Evolutionary conservation across 2,113 vertebrate genomes (phyloP).

Genomic region (Alouatta palliata): DNA sequence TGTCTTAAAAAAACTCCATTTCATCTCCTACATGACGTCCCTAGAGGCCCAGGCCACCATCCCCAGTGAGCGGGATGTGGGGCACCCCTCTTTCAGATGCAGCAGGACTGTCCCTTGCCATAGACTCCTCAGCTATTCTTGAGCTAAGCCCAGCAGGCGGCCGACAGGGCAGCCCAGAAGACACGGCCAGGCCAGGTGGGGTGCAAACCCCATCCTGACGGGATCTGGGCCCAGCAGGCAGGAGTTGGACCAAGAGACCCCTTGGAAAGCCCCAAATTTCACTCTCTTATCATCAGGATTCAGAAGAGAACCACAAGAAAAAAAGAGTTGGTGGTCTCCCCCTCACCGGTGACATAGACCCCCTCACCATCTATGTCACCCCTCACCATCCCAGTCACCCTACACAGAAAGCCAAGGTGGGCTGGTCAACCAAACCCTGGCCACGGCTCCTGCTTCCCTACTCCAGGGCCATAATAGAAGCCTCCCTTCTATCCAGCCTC

Average conservation of each 20-base stretch:
- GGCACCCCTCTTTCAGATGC: not conserved
- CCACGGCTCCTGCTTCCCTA: not conserved
- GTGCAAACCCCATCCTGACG: fast-evolving
- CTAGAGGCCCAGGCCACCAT: not conserved
- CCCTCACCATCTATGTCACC: too few relatives aligned
- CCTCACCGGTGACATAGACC: too few relatives aligned
- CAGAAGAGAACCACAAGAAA: not conserved
- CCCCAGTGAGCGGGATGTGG: fast-evolving
- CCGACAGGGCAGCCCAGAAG: not conserved
- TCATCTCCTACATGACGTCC: not conserved
- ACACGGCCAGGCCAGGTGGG: not conserved
- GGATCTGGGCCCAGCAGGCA: not conserved
- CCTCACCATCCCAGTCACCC: fast-evolving
- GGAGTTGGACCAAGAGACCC: not conserved
- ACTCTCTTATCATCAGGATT: not conserved
- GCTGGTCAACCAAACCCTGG: too few relatives aligned
- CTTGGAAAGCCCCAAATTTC: not conserved
- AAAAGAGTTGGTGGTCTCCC: fast-evolving
- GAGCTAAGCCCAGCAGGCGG: not conserved
- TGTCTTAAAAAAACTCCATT: too few relatives aligned
- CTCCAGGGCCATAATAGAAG: not conserved
- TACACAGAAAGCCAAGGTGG: not conserved
- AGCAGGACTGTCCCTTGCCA: not conserved
- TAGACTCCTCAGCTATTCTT: not conserved
- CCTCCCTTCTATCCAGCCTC: not conserved